phyloP scores from a whole-genome alignment of 2,888 invertebrate species.

The Harpagoxenus sublaevis region DNA sequence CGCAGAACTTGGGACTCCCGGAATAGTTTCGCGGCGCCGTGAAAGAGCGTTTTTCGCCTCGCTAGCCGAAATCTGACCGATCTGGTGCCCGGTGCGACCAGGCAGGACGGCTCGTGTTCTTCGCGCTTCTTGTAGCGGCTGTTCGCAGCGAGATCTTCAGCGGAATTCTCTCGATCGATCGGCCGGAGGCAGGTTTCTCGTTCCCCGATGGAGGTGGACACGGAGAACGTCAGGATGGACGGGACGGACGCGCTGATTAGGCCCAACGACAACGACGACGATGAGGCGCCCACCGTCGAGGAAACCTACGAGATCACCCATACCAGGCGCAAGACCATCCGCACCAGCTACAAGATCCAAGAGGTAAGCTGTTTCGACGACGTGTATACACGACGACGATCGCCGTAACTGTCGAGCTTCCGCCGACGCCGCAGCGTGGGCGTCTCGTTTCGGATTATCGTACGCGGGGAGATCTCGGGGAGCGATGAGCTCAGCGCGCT shows the following conservation, averaged over 20 bases:
- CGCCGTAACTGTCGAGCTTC: conserved; percentile 10
- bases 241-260: conserved; percentile 81
- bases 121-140: not conserved
- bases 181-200: not conserved
- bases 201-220: conserved; percentile 70
- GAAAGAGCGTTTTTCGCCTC: conserved; percentile 47
- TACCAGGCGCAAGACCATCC: conserved; percentile 83
- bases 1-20: conserved; percentile 79
- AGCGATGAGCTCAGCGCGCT: not conserved
- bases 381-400: conserved; percentile 58
- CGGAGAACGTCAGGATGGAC: conserved; percentile 80
- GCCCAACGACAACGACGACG: conserved; percentile 69
- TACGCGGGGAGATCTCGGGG: not conserved
- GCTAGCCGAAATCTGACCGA: conserved; percentile 33
- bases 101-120: not conserved
- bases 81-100: conserved; percentile 14
- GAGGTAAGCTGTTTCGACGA: conserved; percentile 80
- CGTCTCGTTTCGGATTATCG: not conserved
- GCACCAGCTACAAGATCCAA: conserved; percentile 85
- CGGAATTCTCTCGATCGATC: not conserved
- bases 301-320: conserved; percentile 85
- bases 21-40: conserved; percentile 77
- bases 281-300: conserved; percentile 82
- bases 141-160: not conserved
- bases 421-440: conserved; percentile 19